These are phyloP conservation scores for Pteruthius melanotis DNA, from an alignment of 2,113 vertebrate species.

Conservation along the genomic window DNA sequence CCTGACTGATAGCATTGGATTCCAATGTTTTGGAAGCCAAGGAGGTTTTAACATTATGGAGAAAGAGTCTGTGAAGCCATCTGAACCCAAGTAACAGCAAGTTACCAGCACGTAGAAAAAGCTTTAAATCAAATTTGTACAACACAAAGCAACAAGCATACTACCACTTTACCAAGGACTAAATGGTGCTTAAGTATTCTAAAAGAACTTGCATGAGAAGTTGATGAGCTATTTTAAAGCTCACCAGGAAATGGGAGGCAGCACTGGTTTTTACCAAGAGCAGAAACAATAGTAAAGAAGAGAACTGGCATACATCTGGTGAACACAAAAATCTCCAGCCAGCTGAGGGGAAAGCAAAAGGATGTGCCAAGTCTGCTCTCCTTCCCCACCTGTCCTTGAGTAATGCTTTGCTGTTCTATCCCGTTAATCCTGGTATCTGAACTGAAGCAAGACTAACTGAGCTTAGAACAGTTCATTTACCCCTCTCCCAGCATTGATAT, in stretches of 20 bases:
- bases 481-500: not conserved
- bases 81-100: not conserved
- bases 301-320: not conserved
- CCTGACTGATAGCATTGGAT: not conserved
- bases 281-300: not conserved
- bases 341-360: not conserved
- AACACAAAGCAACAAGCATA: not conserved
- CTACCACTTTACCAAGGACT: not conserved
- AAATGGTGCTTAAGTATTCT: not conserved
- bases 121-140: not conserved
- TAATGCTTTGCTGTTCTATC: not conserved
- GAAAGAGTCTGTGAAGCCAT: not conserved
- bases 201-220: not conserved
- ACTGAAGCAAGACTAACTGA: not conserved
- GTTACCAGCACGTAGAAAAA: not conserved
- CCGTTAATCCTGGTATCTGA: not conserved
- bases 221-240: not conserved
- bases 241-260: not conserved
- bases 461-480: not conserved
- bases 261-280: not conserved
- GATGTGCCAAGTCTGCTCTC: not conserved
- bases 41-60: not conserved
- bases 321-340: not conserved
- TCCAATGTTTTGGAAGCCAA: not conserved
- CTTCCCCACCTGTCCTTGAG: not conserved